Base-by-base conservation (phyloP, 1,140 invertebrate genomes). In the Oryzaephilus surinamensis region DNA sequence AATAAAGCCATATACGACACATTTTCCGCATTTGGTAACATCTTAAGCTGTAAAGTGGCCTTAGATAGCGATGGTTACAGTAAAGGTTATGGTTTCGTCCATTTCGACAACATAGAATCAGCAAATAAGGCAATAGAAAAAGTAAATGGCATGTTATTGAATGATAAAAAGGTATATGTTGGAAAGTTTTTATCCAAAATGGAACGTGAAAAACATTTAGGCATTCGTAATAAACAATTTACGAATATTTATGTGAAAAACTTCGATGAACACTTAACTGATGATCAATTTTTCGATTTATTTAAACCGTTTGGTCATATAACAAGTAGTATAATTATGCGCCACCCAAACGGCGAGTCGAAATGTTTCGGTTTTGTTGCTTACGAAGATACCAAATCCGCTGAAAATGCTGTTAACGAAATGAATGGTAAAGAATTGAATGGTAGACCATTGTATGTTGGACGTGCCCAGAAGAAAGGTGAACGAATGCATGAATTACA, bases 1-100 rank as follows among this genome's bases (percentile, higher is more conserved):
- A 99, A 99, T 73, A 99, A 99, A 67, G 90, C 94, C 32, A 94
- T 99, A 79, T 99, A 97, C 67, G 96, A 99, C 68, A 99, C 97
- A 18, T 99, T 99, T 65, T 96, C 94, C 26, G 93, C 94, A 41
- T 99, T 99, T 70, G 97, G 97, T 33, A 99, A 95, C 62, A 99
- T 99, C 58, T 68, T 99, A 13, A 98, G 94, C 61, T 99, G 97
- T 68, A 99, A 99, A 74, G 92, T 90, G 37, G 95, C 93, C 46
- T 91, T 88, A 66, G 96, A 99, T 71, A 94, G 98, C 63, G 87
- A 85, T 62, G 91, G 94, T 6, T 79, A 77, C 31, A 95, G 93
- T 15, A 95, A 97, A 67, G 97, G 97, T 30, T 99, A 99, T 69
- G 97, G 96, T 31, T 99, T 99, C 73, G 96, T 99, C 0, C 97